Evolutionary conservation across 2,888 invertebrate species (phyloP), one percentile per base, ranked within the genome.

Genomic region (Volucella bombylans): DNA sequence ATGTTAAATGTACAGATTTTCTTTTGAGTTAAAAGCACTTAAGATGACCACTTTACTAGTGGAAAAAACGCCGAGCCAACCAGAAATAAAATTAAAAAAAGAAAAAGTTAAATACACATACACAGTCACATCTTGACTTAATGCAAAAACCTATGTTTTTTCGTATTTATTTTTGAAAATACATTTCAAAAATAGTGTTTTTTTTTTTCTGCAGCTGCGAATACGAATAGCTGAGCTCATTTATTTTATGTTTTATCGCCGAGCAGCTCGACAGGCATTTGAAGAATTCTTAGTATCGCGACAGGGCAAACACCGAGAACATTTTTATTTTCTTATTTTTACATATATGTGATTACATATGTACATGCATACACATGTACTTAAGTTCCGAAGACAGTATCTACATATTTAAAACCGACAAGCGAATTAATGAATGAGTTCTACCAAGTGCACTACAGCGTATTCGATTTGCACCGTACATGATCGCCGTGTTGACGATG

Each of bases 201-300:
- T 45, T 67, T 67, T 71, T 59, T 49, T 47, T 72, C n/a, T 57
- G 50, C 45, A 65, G 8, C 14, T 54, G 71, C 55, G 62, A 50
- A 77, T 54, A 38, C 55, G 62, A 50, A 77, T 54, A 38, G 31
- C 41, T 50, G 15, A 31, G 15, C 55, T 55, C 54, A 39, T 64
- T 71, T 78, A 59, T 72, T 65, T 71, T 65, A 45, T 41, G 43
- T 71, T 71, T 72, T 45, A 65, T 72, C 62, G 64, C 23, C 43
- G 12, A 50, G 50, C 71, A 64, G 71, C 71, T 79, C 65, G 41
- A 8, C 38, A 79, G 65, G 55, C 52, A 79, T 79, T 64, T 65
- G 39, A 71, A 45, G 78, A 79, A 79, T 79, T 79, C 50, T 50
- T 50, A 59, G 52, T 71, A 72, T 79, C 78, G 72, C 59, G 65